Conservation (phyloP, 1,140 invertebrate genomes). For the Hetaerina americana region DNA sequence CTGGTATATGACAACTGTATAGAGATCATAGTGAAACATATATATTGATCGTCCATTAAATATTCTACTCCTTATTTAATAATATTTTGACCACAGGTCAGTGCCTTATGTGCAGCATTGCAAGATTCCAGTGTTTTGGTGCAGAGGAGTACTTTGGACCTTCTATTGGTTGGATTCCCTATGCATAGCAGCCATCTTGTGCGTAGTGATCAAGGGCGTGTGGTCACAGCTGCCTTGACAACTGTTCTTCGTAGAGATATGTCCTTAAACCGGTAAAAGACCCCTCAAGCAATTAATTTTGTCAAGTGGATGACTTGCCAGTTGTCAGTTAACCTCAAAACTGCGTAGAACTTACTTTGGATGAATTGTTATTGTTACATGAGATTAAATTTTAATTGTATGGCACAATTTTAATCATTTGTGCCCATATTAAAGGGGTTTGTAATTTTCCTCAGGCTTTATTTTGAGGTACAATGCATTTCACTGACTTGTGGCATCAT, state of each 20-base stretch:
- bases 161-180: constrained; percentile 73
- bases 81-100: too few species aligned
- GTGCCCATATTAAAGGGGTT: neutral
- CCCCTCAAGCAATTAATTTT: too few species aligned
- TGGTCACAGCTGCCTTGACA: constrained; percentile 66
- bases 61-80: too few species aligned
- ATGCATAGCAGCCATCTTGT: constrained; percentile 68
- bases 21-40: constrained; percentile 2
- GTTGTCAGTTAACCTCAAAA: too few species aligned
- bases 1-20: too few species aligned
- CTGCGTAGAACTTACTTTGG: too few species aligned
- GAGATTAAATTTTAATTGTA: neutral
- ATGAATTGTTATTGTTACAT: neutral
- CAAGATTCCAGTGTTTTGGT: constrained; percentile 73
- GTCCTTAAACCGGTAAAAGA: constrained; percentile 73
- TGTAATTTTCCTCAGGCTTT: too few species aligned
- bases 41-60: neutral
- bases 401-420: neutral
- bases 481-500: too few species aligned
- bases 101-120: constrained; percentile 55
- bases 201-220: constrained; percentile 55
- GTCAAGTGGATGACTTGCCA: too few species aligned
- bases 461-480: too few species aligned
- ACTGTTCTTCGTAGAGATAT: constrained; percentile 81
- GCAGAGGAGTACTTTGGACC: constrained; percentile 74